Conservation (phyloP, 2,113 vertebrate genomes). For the Fulica atra region DNA sequence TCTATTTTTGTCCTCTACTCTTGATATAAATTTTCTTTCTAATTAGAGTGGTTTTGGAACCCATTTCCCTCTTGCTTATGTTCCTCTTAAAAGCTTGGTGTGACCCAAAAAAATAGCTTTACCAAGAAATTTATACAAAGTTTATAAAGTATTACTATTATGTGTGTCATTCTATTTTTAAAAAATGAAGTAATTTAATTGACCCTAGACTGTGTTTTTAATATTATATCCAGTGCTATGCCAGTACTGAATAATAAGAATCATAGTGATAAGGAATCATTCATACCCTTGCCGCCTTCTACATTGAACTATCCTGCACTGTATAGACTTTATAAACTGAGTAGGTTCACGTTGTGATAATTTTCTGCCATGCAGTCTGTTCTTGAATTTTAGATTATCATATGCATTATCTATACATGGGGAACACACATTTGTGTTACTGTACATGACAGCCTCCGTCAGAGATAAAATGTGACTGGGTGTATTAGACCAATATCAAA, state of each 20-base stretch:
- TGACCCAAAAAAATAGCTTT: background rate
- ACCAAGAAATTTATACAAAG: background rate
- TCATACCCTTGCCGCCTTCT: background rate
- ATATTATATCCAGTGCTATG: no score
- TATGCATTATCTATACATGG: background rate
- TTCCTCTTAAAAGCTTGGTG: background rate
- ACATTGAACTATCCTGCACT: background rate
- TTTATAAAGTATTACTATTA: background rate
- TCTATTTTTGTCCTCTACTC: background rate
- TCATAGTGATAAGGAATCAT: background rate
- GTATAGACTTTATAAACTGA: background rate
- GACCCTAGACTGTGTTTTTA: no score
- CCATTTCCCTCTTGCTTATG: background rate
- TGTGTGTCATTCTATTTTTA: background rate
- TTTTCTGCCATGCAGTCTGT: background rate
- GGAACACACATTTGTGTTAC: background rate
- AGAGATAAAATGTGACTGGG: background rate
- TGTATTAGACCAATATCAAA: background rate
- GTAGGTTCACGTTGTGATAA: background rate
- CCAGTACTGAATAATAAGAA: background rate
- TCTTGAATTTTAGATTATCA: background rate
- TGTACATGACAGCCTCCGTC: background rate
- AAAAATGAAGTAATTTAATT: background rate
- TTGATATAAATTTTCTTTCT: background rate
- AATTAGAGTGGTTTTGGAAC: background rate